A percentile compares a stretch with the other conserved stretches of the same genome.
phyloP scores from a whole-genome alignment of 2,113 vertebrate genomes.

The Perccottus glenii region DNA sequence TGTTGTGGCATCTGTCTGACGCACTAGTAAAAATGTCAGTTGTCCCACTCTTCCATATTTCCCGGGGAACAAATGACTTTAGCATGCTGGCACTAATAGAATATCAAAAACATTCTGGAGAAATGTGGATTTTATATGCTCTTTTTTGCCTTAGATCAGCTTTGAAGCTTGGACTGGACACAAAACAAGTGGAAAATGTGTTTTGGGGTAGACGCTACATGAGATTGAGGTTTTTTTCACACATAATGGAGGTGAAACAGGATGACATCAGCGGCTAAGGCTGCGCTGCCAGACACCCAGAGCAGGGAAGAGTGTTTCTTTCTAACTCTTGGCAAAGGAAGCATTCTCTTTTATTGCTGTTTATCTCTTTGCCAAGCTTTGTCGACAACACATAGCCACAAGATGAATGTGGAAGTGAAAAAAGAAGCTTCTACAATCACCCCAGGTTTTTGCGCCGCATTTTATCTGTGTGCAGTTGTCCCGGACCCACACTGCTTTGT shows the following conservation, averaged over 20 bases:
- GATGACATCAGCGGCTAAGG: conserved; percentile 69
- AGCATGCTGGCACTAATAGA: conserved; percentile 10
- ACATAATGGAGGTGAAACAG: conserved; percentile 65
- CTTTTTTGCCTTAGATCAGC: conserved; percentile 7
- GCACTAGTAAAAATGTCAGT: conserved; percentile 12
- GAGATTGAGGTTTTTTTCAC: conserved; percentile 46
- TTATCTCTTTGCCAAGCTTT: conserved; percentile 68
- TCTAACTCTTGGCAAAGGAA: conserved; percentile 58
- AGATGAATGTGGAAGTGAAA: conserved; percentile 62
- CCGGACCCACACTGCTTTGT: conserved; percentile 19
- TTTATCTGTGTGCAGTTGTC: conserved; percentile 31
- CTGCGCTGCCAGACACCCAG: conserved; percentile 61
- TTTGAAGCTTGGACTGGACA: conserved; percentile 36
- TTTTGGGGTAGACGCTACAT: conserved; percentile 42
- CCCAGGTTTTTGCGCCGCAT: conserved; percentile 25
- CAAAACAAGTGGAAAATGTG: conserved; percentile 54
- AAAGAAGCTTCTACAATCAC: conserved; percentile 33
- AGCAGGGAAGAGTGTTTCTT: conserved; percentile 57
- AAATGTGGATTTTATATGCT: conserved; percentile 7
- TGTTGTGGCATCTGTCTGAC: conserved; percentile 1
- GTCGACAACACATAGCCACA: conserved; percentile 62
- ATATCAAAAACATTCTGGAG: conserved; percentile 16
- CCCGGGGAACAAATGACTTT: conserved; percentile 2
- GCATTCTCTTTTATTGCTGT: conserved; percentile 66
- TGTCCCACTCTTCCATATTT: conserved; percentile 12